These are phyloP conservation scores for Papilio gigon DNA, from an alignment of 2,888 invertebrate species.

Conservation along the genomic window DNA sequence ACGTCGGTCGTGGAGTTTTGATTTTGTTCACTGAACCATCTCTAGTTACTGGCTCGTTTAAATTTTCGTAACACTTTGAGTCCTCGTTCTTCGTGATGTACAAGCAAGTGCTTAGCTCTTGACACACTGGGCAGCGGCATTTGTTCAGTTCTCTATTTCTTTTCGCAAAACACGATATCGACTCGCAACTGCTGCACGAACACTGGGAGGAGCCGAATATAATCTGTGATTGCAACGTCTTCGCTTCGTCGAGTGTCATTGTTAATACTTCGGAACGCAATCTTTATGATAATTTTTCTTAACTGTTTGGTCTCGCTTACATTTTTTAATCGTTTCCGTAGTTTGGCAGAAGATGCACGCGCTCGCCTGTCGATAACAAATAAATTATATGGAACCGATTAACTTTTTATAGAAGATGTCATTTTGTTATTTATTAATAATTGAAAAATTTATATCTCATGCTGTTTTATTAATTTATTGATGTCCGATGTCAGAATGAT, in stretches of 20 bases:
- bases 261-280: constrained; percentile 31
- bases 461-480: neutral
- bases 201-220: constrained; percentile 47
- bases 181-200: constrained; percentile 60
- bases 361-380: neutral
- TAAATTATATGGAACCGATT: neutral
- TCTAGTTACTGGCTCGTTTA: neutral
- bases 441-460: neutral
- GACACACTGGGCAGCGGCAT: constrained; percentile 29
- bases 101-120: constrained; percentile 27
- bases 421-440: constrained; percentile 1
- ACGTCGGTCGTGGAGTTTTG: neutral
- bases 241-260: constrained; percentile 29
- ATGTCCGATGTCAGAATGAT: constrained; percentile 18
- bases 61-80: neutral
- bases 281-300: constrained; percentile 32
- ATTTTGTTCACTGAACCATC: neutral
- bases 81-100: neutral
- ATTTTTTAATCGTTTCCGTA: constrained; percentile 4
- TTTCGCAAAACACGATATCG: constrained; percentile 51
- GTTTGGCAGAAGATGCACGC: constrained; percentile 3
- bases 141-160: constrained; percentile 43
- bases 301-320: constrained; percentile 14
- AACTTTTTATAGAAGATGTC: constrained; percentile 5
- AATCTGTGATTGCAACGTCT: constrained; percentile 29